A percentile compares a stretch with the other conserved stretches of the same genome.
These are phyloP conservation scores for Lutraria rhynchaena DNA, from an alignment of 1,140 invertebrate genomes.

Conservation along the genomic window DNA sequence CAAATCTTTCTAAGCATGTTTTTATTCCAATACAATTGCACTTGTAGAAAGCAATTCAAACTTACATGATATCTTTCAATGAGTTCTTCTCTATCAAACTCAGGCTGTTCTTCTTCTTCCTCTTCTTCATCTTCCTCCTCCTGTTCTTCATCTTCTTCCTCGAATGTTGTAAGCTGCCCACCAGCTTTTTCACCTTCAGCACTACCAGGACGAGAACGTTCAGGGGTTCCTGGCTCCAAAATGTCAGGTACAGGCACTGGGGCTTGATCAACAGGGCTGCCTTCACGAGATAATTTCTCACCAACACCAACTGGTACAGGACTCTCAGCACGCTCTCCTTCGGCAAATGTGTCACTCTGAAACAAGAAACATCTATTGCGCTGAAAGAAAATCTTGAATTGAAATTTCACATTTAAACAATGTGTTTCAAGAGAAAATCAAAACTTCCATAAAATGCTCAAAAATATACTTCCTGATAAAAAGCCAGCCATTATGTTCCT, in stretches of 20 bases:
- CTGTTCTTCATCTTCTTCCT: constrained; percentile 60
- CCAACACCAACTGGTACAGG: constrained; percentile 65
- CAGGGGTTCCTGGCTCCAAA: constrained; percentile 72
- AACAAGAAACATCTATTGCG: constrained; percentile 15
- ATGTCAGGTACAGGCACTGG: constrained; percentile 55
- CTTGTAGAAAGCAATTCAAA: constrained; percentile 1
- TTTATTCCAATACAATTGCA: too few species aligned
- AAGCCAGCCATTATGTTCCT: not conserved
- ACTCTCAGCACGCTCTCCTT: constrained; percentile 73
- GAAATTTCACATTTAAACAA: too few species aligned
- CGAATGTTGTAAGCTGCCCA: constrained; percentile 59
- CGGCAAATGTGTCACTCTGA: constrained; percentile 76
- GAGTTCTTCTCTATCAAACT: constrained; percentile 77
- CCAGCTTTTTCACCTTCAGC: constrained; percentile 34
- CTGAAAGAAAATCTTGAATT: too few species aligned
- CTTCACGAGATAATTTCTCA: constrained; percentile 75
- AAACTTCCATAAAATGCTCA: too few species aligned
- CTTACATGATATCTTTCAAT: constrained; percentile 80
- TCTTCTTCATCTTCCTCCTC: constrained; percentile 63
- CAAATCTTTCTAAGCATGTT: too few species aligned
- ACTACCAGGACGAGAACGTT: constrained; percentile 67
- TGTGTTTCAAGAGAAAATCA: too few species aligned
- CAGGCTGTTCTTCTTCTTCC: constrained; percentile 64
- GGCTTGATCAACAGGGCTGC: constrained; percentile 66
- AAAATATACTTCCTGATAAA: too few species aligned